Percentiles rank a stretch among this genome's conserved stretches.
Evolutionary conservation across 2,113 vertebrate species (phyloP).

Genomic region (Cololabis saira): DNA sequence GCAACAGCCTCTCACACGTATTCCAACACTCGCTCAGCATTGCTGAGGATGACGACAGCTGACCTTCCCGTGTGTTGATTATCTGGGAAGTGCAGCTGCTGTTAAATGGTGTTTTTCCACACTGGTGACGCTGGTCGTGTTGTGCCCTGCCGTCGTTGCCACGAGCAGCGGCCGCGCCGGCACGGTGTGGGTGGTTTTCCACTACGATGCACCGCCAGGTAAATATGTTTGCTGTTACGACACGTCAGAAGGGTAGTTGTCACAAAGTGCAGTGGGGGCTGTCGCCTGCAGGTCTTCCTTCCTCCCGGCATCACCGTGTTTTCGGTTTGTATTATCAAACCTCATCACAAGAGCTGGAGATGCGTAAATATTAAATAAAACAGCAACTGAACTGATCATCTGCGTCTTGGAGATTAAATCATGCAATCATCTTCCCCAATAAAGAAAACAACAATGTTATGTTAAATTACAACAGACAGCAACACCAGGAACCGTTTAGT

Average conservation of each 20-base stretch:
- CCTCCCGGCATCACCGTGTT: background rate
- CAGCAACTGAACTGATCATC: background rate
- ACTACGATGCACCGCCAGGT: conserved; percentile 7
- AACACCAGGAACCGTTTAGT: too few species aligned
- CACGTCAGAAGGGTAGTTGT: background rate
- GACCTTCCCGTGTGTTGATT: background rate
- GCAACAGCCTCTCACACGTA: too few species aligned
- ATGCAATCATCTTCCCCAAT: background rate
- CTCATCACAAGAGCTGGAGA: too few species aligned
- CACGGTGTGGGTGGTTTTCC: conserved; percentile 14
- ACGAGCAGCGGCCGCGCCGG: background rate
- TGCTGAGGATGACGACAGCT: background rate
- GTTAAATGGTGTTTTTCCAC: conserved; percentile 17
- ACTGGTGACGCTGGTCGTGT: background rate
- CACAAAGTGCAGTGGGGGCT: background rate
- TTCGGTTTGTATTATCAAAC: background rate
- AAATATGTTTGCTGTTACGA: conserved; percentile 16
- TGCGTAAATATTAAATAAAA: background rate
- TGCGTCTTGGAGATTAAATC: background rate
- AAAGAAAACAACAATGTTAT: too few species aligned
- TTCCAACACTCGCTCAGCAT: too few species aligned
- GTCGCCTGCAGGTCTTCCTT: background rate
- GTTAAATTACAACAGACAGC: too few species aligned
- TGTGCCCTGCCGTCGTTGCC: background rate
- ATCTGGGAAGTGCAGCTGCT: background rate